Evolutionary conservation across 2,888 invertebrate species (phyloP).

Genomic region (Bedellia somnulentella): DNA sequence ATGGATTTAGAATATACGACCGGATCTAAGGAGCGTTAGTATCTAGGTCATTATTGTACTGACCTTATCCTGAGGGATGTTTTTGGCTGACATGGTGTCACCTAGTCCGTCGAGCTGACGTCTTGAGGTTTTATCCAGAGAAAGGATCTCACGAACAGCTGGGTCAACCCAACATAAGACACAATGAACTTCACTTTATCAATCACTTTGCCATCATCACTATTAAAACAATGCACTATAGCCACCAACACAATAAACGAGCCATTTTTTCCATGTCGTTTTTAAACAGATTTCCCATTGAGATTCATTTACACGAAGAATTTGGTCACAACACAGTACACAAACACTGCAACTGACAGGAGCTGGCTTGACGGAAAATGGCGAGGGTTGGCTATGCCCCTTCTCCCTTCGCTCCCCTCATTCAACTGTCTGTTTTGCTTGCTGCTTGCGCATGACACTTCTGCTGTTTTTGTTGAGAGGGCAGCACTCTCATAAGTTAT

Average conservation of each 20-base stretch:
- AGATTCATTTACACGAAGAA: constrained; percentile 55
- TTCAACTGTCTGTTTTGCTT: no score
- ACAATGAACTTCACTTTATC: constrained; percentile 55
- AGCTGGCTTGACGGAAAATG: background rate
- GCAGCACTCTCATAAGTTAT: no score
- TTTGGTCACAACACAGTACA: constrained; percentile 59
- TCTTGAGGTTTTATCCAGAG: constrained; percentile 53
- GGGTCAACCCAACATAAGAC: constrained; percentile 56
- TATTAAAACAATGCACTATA: constrained; percentile 49
- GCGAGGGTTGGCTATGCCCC: background rate
- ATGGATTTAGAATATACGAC: constrained; percentile 26
- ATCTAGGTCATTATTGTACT: no score
- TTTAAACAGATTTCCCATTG: constrained; percentile 58
- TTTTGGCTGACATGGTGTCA: constrained; percentile 74
- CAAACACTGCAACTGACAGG: constrained; percentile 59
- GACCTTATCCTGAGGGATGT: constrained; percentile 84
- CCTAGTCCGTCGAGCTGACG: constrained; percentile 20
- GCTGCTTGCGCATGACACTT: background rate
- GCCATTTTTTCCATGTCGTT: constrained; percentile 51
- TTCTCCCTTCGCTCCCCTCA: background rate
- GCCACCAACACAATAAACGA: constrained; percentile 54
- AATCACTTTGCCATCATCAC: constrained; percentile 60
- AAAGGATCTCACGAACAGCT: constrained; percentile 51
- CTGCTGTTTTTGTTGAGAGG: no score
- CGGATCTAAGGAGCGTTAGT: constrained; percentile 17